phyloP scores from a whole-genome alignment of 2,113 vertebrate species.

The Solea solea region DNA sequence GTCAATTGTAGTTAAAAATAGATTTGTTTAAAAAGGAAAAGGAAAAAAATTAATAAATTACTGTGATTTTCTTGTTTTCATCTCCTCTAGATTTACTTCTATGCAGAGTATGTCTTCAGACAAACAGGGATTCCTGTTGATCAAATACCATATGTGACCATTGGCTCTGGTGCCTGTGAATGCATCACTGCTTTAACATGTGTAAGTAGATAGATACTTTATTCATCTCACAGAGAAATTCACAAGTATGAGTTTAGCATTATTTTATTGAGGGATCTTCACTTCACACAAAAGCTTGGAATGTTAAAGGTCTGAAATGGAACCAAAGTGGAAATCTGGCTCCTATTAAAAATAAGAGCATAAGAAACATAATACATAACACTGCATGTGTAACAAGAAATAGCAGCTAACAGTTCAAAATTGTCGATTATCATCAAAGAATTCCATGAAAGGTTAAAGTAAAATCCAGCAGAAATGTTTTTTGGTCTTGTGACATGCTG shows the following conservation, averaged over 20 bases:
- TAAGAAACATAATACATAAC: no score
- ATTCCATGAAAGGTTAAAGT: slow-evolving; percentile 19
- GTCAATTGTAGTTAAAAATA: neutral
- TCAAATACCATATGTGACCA: slow-evolving; percentile 85
- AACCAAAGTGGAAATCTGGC: no score
- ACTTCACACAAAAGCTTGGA: no score
- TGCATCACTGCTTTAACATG: slow-evolving; percentile 89
- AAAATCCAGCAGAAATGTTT: neutral
- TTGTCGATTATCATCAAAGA: no score
- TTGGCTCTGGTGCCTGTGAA: slow-evolving; percentile 89
- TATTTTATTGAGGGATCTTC: neutral
- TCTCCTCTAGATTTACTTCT: slow-evolving; percentile 89
- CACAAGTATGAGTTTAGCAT: slow-evolving; percentile 54
- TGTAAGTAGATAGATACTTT: no score
- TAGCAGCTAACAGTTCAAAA: no score
- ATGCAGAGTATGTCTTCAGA: slow-evolving; percentile 86
- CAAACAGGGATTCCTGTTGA: slow-evolving; percentile 83
- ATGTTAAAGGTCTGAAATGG: no score
- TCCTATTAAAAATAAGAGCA: no score
- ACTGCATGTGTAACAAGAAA: no score
- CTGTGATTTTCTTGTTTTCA: neutral
- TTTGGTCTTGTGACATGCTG: slow-evolving; percentile 56
- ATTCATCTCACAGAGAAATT: no score
- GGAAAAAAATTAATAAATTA: neutral
- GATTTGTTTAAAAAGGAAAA: neutral